Evolutionary conservation across 2,888 invertebrate genomes (phyloP).

Genomic region (Amblyteles armatorius): DNA sequence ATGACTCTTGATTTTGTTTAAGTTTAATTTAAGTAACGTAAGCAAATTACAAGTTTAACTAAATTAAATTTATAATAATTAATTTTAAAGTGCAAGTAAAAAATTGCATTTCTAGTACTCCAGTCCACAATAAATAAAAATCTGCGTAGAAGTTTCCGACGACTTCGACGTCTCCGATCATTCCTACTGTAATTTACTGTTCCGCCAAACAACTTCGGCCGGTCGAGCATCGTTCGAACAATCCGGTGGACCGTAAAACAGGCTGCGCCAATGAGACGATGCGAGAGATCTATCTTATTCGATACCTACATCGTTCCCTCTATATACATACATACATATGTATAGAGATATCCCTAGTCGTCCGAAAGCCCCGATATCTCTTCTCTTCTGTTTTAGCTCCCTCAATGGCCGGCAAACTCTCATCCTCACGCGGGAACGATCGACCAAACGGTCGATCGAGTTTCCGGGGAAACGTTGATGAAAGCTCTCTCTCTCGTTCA

Average conservation of each 20-base stretch:
- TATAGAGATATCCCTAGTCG: background rate
- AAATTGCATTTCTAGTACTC: no score
- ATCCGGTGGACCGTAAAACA: constrained; percentile 21
- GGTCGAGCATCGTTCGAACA: background rate
- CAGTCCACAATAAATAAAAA: no score
- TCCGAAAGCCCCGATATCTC: constrained; percentile 1
- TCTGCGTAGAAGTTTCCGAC: no score
- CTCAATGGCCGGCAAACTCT: constrained; percentile 9
- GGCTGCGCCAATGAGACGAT: constrained; percentile 8
- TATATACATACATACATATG: background rate
- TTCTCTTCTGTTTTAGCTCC: constrained; percentile 14
- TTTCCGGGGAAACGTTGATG: constrained; percentile 63
- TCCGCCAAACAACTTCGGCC: no score
- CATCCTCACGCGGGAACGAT: constrained; percentile 26
- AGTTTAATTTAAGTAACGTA: no score
- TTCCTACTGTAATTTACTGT: no score
- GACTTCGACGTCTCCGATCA: no score
- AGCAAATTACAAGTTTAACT: no score
- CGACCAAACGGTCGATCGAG: constrained; percentile 60
- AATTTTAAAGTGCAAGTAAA: no score
- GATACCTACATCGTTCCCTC: background rate
- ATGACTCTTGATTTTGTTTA: no score
- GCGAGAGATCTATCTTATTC: background rate
- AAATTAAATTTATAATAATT: no score
- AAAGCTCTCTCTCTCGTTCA: constrained; percentile 51